Percentiles rank a stretch among this genome's conserved stretches.
phyloP scores from a whole-genome alignment of 2,797 vertebrate species.

The Anniella stebbinsi region DNA sequence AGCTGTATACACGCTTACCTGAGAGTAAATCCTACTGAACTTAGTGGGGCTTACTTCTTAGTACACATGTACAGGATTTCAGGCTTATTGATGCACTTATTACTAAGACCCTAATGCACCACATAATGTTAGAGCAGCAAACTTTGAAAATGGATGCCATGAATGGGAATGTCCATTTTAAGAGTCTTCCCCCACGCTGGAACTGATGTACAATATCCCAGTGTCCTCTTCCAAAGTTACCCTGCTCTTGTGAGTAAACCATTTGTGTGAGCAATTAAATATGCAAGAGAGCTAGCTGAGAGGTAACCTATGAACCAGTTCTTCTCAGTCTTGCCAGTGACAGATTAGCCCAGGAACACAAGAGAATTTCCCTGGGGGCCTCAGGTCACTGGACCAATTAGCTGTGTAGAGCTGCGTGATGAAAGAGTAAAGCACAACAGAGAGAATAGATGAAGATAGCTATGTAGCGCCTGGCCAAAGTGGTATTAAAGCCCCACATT shows the following conservation, averaged over 20 bases:
- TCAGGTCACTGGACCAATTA: background rate
- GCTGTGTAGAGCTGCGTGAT: background rate
- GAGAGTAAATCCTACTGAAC: background rate
- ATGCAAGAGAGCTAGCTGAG: background rate
- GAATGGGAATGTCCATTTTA: background rate
- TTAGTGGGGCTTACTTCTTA: background rate
- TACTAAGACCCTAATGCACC: background rate
- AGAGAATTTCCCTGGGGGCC: background rate
- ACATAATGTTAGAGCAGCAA: background rate
- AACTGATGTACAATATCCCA: background rate
- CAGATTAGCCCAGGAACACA: background rate
- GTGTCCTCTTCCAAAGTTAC: background rate
- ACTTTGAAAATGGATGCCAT: background rate
- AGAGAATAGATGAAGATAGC: background rate
- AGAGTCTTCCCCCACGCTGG: background rate
- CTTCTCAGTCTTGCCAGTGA: background rate
- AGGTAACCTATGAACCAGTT: constrained; percentile 2
- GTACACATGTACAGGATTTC: background rate
- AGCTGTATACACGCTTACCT: too few relatives aligned
- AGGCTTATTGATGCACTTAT: background rate
- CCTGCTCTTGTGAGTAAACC: background rate
- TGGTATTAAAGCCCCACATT: background rate
- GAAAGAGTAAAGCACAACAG: background rate
- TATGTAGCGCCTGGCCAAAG: background rate
- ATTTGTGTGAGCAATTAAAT: constrained; percentile 2